A percentile compares a stretch with the other conserved stretches of the same genome.
These are phyloP conservation scores for Rhynchonycteris naso DNA, from an alignment of 2,797 vertebrate species.

Conservation along the genomic window DNA sequence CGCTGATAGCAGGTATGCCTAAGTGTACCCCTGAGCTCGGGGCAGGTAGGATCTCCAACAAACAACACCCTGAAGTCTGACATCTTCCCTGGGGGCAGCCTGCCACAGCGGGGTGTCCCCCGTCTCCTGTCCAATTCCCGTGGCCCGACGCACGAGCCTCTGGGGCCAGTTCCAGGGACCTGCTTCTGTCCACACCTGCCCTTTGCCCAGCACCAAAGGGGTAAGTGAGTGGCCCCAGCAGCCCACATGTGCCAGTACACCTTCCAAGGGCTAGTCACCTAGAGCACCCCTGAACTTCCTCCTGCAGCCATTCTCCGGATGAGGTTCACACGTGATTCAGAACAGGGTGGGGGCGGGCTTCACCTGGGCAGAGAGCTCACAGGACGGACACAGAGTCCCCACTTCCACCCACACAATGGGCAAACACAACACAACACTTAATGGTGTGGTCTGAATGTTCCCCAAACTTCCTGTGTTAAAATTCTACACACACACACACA, in stretches of 20 bases:
- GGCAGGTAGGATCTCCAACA: fast-evolving
- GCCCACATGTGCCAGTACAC: fast-evolving
- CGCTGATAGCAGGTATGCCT: neutral
- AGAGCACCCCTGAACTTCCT: fast-evolving
- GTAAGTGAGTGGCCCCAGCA: fast-evolving
- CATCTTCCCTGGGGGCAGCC: neutral
- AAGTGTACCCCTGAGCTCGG: neutral
- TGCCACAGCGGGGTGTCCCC: neutral
- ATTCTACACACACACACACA: too few relatives aligned
- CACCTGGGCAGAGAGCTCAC: neutral
- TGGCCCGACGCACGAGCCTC: fast-evolving
- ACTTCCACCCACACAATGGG: fast-evolving
- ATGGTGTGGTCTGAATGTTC: fast-evolving
- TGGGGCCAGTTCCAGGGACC: neutral
- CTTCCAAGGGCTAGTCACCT: fast-evolving
- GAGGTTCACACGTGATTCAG: fast-evolving
- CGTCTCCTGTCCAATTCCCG: neutral
- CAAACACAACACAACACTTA: fast-evolving
- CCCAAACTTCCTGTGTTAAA: neutral
- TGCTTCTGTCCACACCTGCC: neutral
- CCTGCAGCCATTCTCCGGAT: fast-evolving
- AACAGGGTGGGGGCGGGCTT: fast-evolving
- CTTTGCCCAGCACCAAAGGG: fast-evolving
- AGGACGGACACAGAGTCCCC: fast-evolving
- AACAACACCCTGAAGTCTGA: fast-evolving